Evolutionary conservation across 1,140 invertebrate genomes (phyloP).

Genomic region (Drosophila neocordata): DNA sequence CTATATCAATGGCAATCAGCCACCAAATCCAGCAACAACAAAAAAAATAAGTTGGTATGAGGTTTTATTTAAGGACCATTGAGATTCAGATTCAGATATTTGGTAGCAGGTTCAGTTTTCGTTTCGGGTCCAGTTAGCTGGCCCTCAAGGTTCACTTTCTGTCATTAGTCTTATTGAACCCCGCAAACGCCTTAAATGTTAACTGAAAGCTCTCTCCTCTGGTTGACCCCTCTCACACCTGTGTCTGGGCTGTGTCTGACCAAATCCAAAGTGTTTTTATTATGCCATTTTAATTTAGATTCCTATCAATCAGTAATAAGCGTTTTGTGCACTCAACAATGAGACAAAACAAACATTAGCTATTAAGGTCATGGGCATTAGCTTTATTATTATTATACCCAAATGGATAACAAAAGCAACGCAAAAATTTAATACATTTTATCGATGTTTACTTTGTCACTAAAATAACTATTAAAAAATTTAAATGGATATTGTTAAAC

Average conservation of each 20-base stretch:
- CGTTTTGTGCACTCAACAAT: slow-evolving; percentile 50
- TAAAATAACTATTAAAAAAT: background rate
- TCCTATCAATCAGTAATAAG: slow-evolving; percentile 76
- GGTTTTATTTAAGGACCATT: slow-evolving; percentile 34
- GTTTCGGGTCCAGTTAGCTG: slow-evolving; percentile 26
- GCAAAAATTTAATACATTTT: background rate
- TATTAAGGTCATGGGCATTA: slow-evolving; percentile 66
- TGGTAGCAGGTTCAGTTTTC: background rate
- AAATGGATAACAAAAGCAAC: background rate
- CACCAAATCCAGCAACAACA: background rate
- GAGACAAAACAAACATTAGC: slow-evolving; percentile 38
- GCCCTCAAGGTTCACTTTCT: slow-evolving; percentile 11
- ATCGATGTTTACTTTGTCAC: slow-evolving; percentile 3
- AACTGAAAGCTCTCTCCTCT: slow-evolving; percentile 5
- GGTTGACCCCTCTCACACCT: slow-evolving; percentile 17
- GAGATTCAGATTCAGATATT: slow-evolving; percentile 9
- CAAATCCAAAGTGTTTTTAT: slow-evolving; percentile 62
- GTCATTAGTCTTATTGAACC: slow-evolving; percentile 64
- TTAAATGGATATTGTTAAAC: background rate
- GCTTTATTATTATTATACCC: slow-evolving; percentile 58
- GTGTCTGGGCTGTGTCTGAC: slow-evolving; percentile 41
- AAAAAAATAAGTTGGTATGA: slow-evolving; percentile 14
- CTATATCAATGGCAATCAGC: slow-evolving; percentile 59
- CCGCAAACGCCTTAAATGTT: slow-evolving; percentile 5
- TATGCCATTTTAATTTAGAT: slow-evolving; percentile 80